These are phyloP conservation scores for Ambastaia sidthimunki DNA, from an alignment of 2,797 vertebrate genomes.

Conservation along the genomic window DNA sequence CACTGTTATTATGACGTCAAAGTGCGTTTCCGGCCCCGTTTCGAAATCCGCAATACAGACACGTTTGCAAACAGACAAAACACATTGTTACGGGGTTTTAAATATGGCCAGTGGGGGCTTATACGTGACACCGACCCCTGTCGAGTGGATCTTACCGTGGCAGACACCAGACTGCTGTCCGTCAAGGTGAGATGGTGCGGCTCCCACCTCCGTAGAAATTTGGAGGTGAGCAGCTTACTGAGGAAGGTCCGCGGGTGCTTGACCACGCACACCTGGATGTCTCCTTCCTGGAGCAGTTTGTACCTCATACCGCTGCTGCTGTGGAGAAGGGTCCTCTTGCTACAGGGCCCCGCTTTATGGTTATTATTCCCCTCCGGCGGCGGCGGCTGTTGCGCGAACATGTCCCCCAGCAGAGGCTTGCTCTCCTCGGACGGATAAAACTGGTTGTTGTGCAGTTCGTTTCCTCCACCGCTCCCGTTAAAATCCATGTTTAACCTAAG, in stretches of 20 bases:
- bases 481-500: conserved; percentile 83
- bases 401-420: conserved; percentile 91
- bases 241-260: conserved; percentile 97
- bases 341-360: conserved; percentile 87
- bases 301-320: conserved; percentile 90
- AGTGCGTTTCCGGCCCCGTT: neutral
- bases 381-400: conserved; percentile 72
- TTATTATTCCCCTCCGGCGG: conserved; percentile 82
- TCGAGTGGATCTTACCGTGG: conserved; percentile 81
- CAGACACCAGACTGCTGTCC: conserved; percentile 92
- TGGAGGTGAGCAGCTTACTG: conserved; percentile 98
- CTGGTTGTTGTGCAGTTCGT: conserved; percentile 85
- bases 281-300: conserved; percentile 97
- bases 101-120: neutral
- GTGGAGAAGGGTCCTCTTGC: conserved; percentile 83
- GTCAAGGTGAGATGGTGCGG: conserved; percentile 94
- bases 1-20: neutral
- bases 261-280: conserved; percentile 98
- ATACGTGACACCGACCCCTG: conserved; percentile 1
- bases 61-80: neutral
- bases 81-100: neutral
- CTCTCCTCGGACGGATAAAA: conserved; percentile 91
- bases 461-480: conserved; percentile 80
- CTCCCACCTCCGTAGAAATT: conserved; percentile 95
- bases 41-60: neutral